Evolutionary conservation across 2,113 vertebrate species (phyloP).

Genomic region (Hylia prasina): DNA sequence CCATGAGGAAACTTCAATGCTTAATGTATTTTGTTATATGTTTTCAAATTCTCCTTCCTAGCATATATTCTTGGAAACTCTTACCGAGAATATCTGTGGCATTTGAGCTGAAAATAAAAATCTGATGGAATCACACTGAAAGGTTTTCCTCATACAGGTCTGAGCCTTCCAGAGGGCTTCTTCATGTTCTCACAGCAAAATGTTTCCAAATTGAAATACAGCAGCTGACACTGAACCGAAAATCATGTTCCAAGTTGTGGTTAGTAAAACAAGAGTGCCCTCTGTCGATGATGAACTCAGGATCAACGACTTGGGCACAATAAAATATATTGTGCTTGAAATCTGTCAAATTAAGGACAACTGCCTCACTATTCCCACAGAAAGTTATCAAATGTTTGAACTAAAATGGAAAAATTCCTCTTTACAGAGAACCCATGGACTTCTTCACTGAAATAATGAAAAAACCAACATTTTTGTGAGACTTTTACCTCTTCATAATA

Average conservation of each 20-base stretch:
- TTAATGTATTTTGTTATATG: not conserved
- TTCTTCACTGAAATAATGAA: not conserved
- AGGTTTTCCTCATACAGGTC: not conserved
- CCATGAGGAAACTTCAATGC: not conserved
- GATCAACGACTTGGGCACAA: not conserved
- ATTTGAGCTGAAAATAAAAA: not conserved
- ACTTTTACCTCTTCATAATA: constrained; percentile 89
- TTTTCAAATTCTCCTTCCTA: not conserved
- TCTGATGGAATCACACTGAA: not conserved
- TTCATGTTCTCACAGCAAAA: not conserved
- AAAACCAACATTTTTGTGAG: not conserved
- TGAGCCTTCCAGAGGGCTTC: not conserved
- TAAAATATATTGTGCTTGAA: not conserved
- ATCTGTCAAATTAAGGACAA: not conserved
- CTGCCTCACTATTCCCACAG: not conserved
- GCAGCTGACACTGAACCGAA: not conserved
- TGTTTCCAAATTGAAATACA: not conserved
- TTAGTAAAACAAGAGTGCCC: constrained; percentile 67
- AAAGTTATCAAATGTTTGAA: not conserved
- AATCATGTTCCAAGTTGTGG: not conserved
- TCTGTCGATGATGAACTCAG: constrained; percentile 41
- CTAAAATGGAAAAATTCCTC: not conserved
- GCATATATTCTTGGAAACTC: not conserved
- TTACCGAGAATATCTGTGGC: not conserved
- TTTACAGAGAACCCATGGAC: not conserved